Evolutionary conservation across 1,140 invertebrate species (phyloP).

Genomic region (Eciton burchellii): DNA sequence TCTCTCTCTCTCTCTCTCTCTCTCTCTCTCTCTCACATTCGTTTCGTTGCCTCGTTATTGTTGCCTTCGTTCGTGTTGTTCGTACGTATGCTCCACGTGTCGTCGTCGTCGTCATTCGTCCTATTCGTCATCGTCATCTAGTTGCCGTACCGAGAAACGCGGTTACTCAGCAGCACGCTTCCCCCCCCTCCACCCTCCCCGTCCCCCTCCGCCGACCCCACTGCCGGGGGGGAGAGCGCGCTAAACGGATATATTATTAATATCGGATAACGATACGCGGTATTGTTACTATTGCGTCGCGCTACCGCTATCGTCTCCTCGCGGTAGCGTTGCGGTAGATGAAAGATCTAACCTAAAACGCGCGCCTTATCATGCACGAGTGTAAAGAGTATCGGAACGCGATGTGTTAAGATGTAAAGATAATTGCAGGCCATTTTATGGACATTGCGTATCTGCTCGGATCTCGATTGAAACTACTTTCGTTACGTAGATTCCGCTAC

Average conservation of each 20-base stretch:
- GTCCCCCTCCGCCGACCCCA: too few species aligned
- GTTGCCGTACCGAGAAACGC: constrained; percentile 42
- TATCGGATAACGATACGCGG: constrained; percentile 23
- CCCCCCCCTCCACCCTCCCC: too few species aligned
- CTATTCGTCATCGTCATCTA: constrained; percentile 46
- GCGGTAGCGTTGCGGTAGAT: background rate
- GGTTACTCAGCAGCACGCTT: constrained; percentile 55
- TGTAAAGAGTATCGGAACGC: background rate
- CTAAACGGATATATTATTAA: constrained; percentile 54
- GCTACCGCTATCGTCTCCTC: background rate
- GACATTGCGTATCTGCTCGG: background rate
- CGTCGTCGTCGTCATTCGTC: constrained; percentile 65
- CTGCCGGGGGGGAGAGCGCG: constrained; percentile 14
- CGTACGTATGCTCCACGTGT: constrained; percentile 69
- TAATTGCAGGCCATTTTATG: background rate
- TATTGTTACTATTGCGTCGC: background rate
- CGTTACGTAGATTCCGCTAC: too few species aligned
- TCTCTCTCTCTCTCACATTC: too few species aligned
- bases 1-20: constrained; percentile 65
- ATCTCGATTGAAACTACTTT: constrained; percentile 14
- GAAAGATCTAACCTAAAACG: constrained; percentile 3
- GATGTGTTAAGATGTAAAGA: background rate
- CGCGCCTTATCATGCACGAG: background rate
- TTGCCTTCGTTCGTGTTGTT: constrained; percentile 71
- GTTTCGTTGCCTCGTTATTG: constrained; percentile 72